phyloP scores from a whole-genome alignment of 2,888 invertebrate species.

The Drosophila paranaensis region DNA sequence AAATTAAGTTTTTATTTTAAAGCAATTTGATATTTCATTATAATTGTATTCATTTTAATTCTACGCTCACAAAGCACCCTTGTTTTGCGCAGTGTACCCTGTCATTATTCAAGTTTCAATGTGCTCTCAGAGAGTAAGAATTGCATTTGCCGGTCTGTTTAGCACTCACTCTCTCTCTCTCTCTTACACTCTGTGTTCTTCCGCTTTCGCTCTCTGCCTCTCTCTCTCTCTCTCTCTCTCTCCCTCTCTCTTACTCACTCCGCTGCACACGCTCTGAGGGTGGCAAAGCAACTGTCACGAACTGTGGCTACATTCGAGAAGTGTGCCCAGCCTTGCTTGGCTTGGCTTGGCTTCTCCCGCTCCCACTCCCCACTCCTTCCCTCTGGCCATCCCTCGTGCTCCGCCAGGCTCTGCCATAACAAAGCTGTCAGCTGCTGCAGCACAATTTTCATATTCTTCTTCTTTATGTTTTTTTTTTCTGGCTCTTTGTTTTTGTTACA shows the following conservation, averaged over 20 bases:
- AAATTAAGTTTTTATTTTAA: no score
- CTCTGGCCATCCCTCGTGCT: not conserved
- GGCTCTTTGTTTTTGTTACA: slow-evolving; percentile 30
- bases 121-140: slow-evolving; percentile 5
- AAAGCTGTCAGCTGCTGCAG: slow-evolving; percentile 71
- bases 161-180: slow-evolving; percentile 17
- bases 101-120: slow-evolving; percentile 10
- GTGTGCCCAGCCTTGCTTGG: slow-evolving; percentile 26
- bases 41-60: not conserved
- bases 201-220: not conserved
- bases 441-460: slow-evolving; percentile 20
- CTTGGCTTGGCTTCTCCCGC: not conserved
- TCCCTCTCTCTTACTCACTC: no score
- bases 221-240: slow-evolving; percentile 7
- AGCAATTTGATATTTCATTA: no score
- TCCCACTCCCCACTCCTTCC: not conserved
- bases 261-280: slow-evolving; percentile 17
- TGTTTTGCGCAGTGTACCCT: slow-evolving; percentile 35
- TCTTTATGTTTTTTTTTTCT: not conserved
- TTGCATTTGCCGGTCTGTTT: slow-evolving; percentile 31
- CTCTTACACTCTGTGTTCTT: not conserved
- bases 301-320: slow-evolving; percentile 28
- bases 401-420: slow-evolving; percentile 48
- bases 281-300: slow-evolving; percentile 41
- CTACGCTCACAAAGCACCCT: not conserved